Evolutionary conservation across 1,140 invertebrate species (phyloP).

Genomic region (Anastatus disparis): DNA sequence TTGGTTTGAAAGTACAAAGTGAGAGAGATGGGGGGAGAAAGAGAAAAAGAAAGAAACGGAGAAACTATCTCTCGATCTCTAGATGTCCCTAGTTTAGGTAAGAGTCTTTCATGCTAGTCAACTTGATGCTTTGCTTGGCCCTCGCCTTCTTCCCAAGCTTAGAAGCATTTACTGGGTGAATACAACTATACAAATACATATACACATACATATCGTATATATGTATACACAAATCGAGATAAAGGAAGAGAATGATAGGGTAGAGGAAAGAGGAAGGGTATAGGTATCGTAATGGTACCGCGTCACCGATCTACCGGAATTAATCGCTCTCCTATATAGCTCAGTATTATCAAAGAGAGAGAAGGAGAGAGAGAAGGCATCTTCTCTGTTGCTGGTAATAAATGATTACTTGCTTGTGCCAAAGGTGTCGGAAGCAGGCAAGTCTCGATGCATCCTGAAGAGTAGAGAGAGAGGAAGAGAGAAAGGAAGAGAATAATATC

Average conservation of each 20-base stretch:
- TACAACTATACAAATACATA: too few relatives aligned
- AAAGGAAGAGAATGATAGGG: too few relatives aligned
- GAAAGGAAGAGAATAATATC: too few relatives aligned
- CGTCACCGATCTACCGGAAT: constrained; percentile 42
- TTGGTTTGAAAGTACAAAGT: neutral
- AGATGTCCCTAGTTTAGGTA: too few relatives aligned
- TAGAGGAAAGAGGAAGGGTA: too few relatives aligned
- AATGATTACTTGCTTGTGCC: constrained; percentile 45
- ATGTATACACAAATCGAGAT: too few relatives aligned
- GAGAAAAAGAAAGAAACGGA: neutral
- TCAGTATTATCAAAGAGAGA: too few relatives aligned
- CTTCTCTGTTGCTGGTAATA: constrained; percentile 24
- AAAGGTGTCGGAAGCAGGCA: constrained; percentile 41
- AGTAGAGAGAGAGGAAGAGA: too few relatives aligned
- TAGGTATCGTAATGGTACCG: neutral
- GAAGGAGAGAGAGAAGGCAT: constrained; percentile 34
- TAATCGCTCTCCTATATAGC: constrained; percentile 56
- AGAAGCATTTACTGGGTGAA: too few relatives aligned
- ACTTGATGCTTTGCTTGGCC: neutral
- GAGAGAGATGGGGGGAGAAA: neutral
- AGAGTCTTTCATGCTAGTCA: neutral
- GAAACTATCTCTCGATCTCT: too few relatives aligned
- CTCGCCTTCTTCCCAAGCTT: too few relatives aligned
- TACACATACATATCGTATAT: too few relatives aligned
- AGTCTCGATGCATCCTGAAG: constrained; percentile 15